Evolutionary conservation across 2,888 invertebrate genomes (phyloP).

Genomic region (Herminia tarsipennalis): DNA sequence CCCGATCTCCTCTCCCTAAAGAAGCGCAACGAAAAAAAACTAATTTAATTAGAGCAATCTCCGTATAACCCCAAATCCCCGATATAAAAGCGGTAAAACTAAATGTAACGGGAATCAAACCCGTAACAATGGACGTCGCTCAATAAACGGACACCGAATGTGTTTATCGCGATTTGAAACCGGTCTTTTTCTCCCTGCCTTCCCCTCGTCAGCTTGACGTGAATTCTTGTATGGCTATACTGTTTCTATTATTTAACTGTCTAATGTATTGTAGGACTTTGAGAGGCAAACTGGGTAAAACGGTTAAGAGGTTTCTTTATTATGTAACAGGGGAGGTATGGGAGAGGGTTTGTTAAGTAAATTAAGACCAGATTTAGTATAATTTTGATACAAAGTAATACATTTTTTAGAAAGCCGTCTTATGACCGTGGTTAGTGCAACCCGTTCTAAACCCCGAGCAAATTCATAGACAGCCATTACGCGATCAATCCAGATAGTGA

Average conservation of each 20-base stretch:
- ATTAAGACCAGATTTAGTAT: no score
- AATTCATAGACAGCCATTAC: no score
- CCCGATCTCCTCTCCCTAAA: constrained; percentile 10
- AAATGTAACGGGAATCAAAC: constrained; percentile 62
- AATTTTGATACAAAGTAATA: no score
- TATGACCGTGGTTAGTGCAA: no score
- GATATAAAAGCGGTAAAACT: constrained; percentile 62
- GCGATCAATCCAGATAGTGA: no score
- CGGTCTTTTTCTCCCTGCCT: constrained; percentile 30
- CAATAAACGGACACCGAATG: constrained; percentile 53
- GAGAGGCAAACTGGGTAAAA: constrained; percentile 15
- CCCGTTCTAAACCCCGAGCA: no score
- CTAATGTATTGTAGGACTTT: constrained; percentile 24
- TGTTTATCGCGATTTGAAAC: constrained; percentile 64
- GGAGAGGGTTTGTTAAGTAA: no score
- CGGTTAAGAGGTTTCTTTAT: constrained; percentile 15
- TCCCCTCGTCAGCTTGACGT: constrained; percentile 41
- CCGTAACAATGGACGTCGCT: constrained; percentile 49
- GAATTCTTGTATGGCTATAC: constrained; percentile 19
- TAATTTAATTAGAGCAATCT: constrained; percentile 63
- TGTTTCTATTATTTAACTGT: constrained; percentile 31
- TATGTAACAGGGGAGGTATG: neutral
- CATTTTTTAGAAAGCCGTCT: no score
- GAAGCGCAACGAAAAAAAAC: constrained; percentile 38
- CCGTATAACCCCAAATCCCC: constrained; percentile 27